A percentile compares a stretch with the other conserved stretches of the same genome.
These are phyloP conservation scores for Chalcosyrphus nemorum DNA, from an alignment of 2,888 invertebrate species.

Conservation along the genomic window DNA sequence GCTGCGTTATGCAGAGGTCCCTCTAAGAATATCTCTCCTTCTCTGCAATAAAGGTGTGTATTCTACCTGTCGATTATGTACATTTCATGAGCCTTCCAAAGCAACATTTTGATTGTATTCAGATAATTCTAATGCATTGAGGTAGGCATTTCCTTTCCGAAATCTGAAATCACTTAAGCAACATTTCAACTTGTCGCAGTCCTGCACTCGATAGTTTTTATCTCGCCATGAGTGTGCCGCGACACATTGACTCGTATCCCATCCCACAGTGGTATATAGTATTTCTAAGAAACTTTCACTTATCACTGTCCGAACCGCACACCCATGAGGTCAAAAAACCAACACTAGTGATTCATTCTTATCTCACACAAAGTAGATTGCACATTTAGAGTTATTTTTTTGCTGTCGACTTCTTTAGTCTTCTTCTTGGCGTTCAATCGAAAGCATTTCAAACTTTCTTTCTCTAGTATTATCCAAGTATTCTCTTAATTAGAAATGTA, in stretches of 20 bases:
- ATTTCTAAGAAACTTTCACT: background rate
- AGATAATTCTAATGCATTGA: no score
- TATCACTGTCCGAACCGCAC: conserved; percentile 3
- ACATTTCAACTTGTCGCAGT: background rate
- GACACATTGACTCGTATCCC: background rate
- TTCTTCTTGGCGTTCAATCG: background rate
- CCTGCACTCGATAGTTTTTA: background rate
- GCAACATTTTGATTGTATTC: no score
- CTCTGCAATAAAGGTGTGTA: no score
- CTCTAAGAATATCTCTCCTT: no score
- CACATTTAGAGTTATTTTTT: background rate
- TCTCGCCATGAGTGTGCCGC: background rate
- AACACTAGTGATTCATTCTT: conserved; percentile 12
- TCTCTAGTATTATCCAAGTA: background rate
- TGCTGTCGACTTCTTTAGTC: conserved; percentile 13
- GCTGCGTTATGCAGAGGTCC: no score
- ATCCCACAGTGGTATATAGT: background rate
- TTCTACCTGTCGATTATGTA: no score
- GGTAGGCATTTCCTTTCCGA: no score
- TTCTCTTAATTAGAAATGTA: conserved; percentile 2
- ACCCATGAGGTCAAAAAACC: conserved; percentile 11
- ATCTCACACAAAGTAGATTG: conserved; percentile 6
- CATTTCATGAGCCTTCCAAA: no score
- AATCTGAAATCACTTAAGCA: no score
- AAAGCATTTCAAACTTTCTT: background rate